Base-by-base conservation (phyloP, 2,888 invertebrate genomes). In the Epirrita christyi region DNA sequence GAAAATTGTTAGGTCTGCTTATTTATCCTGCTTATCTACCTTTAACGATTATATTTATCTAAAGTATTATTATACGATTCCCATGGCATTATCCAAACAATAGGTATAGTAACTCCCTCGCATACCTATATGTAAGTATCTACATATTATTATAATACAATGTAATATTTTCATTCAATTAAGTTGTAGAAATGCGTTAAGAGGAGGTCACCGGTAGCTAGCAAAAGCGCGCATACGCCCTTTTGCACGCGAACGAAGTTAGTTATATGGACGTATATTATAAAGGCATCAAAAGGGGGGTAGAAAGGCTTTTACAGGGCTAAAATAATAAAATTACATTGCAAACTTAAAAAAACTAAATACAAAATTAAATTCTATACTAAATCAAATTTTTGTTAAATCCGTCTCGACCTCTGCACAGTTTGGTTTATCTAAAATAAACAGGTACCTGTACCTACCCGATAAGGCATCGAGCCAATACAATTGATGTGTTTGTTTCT, bases 1-100 rank as follows among this genome's bases (percentile, higher is more conserved):
- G 73, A 79, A 80, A 76, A 76, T 78, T 75, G 75, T 73, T 76
- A 65, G 71, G 60, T 65, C 56, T 65, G 65, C 59, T 55, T 72
- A 73, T 79, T 75, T 72, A 69, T 75, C 72, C 68, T 69, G 67
- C 71, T 71, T 74, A 75, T 73, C 73, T 70, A 51, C 48, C 64
- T 64, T 68, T 66, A 66, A 54, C 55, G 63, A 67, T 63, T 72
- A 70, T 62, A 70, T 69, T 64, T 71, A 73, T 71, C 65, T 70
- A 64, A 66, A 68, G 67, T 72, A 64, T 70, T 66, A 69, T 71
- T 66, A 67, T 65, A 60, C 57, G 55, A 66, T 75, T 76, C 73
- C 64, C 74, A 74, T 71, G 72, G 67, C 10, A 48, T 68, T 74
- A 70, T 71, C 60, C 57, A 37, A 50, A 58, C 66, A 72, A 71